Base-by-base conservation (phyloP, 2,797 vertebrate species). In the Phoeniculus purpureus region DNA sequence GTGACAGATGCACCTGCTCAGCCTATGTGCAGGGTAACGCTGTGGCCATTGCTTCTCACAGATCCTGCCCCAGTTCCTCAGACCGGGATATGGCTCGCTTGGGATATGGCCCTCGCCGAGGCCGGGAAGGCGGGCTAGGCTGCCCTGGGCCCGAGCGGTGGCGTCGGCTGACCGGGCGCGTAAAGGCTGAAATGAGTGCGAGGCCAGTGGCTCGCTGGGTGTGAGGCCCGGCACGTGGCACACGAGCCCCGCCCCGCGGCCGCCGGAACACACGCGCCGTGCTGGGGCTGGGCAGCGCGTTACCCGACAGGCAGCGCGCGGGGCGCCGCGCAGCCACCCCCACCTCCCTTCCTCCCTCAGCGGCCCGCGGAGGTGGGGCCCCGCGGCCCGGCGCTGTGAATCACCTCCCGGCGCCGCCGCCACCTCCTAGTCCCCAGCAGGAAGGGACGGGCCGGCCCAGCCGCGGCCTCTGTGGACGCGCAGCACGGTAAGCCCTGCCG, bases 221-320 rank as follows among this genome's bases (percentile, higher is more conserved):
- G 85, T 80, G 85, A 88, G 85, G 90, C 52, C 27, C 27, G 6
- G 93, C 95, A 95, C 95, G 88, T 89, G 93, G 67, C 64, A 34
- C 27, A 9, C 2, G 22, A 66, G 80, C 89, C 89, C 91, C 85
- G 60, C 94, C 85, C 86, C 74, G 58, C 51, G 45, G 25, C 71
- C 27, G 58, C 77, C 70, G 52, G 62, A 92, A 94, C 86, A 83
- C 68, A 9, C 29, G 94, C 32, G 81, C 81, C 85, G 87, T 90
- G 12, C 31, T n/a, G 87, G 83, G 93, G 84, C 93, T 79, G 96
- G 70, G 94, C 95, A 84, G 95, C 94, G 87, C 75, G 68, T 89
- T 98, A 97, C 98, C 98, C 98, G 97, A 94, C 96, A 98, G 96
- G 93, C 98, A 96, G 81, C 75, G 96, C 96, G 95, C 85, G 52